Percentiles rank a stretch among this genome's conserved stretches.
These are phyloP conservation scores for Hoplostethus mediterraneus DNA, from an alignment of 2,797 vertebrate species.

Conservation along the genomic window DNA sequence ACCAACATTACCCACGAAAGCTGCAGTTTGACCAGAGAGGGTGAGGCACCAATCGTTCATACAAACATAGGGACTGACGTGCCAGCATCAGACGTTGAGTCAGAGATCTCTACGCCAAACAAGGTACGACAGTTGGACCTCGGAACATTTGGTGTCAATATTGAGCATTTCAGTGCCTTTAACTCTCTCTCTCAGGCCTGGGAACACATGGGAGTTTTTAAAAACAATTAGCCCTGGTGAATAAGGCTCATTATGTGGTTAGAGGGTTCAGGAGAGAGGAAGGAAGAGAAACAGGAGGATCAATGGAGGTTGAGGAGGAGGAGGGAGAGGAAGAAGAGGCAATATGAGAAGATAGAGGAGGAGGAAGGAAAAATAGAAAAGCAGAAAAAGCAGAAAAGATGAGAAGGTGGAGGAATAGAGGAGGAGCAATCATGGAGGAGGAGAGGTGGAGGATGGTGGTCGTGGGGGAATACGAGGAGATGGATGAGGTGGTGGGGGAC, in stretches of 20 bases:
- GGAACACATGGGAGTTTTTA: conserved; percentile 77
- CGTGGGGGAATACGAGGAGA: conserved; percentile 2
- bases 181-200: conserved; percentile 34
- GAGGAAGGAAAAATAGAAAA: neutral
- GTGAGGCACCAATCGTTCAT: conserved; percentile 1
- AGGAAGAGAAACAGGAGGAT: conserved; percentile 56
- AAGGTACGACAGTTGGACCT: neutral
- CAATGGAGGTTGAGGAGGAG: conserved; percentile 22
- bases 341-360: conserved; percentile 16
- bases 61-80: neutral
- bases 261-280: conserved; percentile 68
- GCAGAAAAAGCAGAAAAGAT: conserved; percentile 6
- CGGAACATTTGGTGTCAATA: neutral
- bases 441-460: conserved; percentile 12
- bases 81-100: neutral
- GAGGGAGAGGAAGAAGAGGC: neutral
- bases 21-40: conserved; percentile 5
- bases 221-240: conserved; percentile 75
- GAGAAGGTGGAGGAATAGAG: neutral
- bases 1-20: conserved; percentile 40
- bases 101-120: neutral
- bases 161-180: conserved; percentile 13
- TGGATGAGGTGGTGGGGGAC: neutral
- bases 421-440: conserved; percentile 14
- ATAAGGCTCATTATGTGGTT: conserved; percentile 79